Evolutionary conservation across 2,888 invertebrate species (phyloP).

Genomic region (Dryocosmus kuriphilus): DNA sequence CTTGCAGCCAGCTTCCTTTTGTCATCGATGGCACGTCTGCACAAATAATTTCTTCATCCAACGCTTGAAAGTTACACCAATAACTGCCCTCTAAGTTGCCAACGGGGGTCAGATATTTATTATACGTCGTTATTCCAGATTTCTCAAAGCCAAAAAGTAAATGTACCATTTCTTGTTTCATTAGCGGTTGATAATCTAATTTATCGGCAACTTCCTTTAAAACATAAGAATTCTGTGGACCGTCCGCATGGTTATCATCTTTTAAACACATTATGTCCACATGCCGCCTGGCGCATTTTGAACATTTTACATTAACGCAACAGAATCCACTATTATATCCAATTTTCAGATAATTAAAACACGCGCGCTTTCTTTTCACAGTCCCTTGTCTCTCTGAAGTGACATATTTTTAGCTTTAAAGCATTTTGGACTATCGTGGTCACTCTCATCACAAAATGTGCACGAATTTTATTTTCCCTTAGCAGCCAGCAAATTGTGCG

Average conservation of each 20-base stretch:
- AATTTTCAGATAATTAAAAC: too few species aligned
- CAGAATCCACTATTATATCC: too few species aligned
- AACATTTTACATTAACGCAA: too few species aligned
- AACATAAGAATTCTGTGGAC: slow-evolving; percentile 38
- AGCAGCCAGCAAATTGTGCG: too few species aligned
- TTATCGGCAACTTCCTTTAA: not conserved
- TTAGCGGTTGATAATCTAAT: slow-evolving; percentile 24
- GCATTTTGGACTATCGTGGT: too few species aligned
- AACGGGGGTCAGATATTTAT: slow-evolving; percentile 1
- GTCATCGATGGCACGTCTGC: slow-evolving; percentile 45
- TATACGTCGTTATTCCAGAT: slow-evolving; percentile 22
- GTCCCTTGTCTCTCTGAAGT: not conserved
- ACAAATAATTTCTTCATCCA: slow-evolving; percentile 52
- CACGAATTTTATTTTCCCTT: too few species aligned
- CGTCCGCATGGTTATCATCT: not conserved
- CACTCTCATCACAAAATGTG: too few species aligned
- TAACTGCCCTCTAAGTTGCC: slow-evolving; percentile 5
- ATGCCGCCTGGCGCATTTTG: not conserved
- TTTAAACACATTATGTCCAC: not conserved
- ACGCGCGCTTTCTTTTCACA: not conserved
- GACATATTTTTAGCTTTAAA: not conserved
- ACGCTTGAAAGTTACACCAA: slow-evolving; percentile 19
- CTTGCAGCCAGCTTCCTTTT: slow-evolving; percentile 43
- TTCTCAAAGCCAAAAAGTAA: slow-evolving; percentile 38
- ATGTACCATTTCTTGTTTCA: not conserved